These are phyloP conservation scores for Megatriorchis doriae DNA, from an alignment of 2,113 vertebrate genomes.

Conservation along the genomic window DNA sequence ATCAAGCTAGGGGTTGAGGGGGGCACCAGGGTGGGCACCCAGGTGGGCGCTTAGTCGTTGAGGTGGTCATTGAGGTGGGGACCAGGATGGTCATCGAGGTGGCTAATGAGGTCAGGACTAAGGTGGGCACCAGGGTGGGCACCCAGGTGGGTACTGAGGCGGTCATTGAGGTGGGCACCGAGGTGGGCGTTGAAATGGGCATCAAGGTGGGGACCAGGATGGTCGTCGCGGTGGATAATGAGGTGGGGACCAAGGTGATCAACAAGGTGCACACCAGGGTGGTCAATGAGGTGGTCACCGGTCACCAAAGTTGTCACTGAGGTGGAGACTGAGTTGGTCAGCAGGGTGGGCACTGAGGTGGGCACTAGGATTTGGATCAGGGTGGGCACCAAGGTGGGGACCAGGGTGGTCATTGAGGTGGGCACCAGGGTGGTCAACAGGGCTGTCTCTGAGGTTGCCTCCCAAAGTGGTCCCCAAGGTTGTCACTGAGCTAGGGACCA, in stretches of 20 bases:
- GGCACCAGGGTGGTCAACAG: background rate
- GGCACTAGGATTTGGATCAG: no score
- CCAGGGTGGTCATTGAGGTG: background rate
- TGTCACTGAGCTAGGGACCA: no score
- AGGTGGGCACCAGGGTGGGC: background rate
- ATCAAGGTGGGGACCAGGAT: background rate
- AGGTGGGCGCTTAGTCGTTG: no score
- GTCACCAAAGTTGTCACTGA: background rate
- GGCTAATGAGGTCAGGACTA: no score
- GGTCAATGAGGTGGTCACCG: background rate
- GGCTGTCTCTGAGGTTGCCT: no score
- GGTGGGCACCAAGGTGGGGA: no score
- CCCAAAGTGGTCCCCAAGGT: no score
- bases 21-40: background rate
- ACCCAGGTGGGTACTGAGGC: background rate
- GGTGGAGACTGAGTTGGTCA: background rate
- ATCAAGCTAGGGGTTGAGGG: fast-evolving
- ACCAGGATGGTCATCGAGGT: background rate
- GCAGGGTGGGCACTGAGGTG: background rate
- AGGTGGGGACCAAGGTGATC: no score
- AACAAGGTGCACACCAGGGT: no score
- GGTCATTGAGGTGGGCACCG: no score
- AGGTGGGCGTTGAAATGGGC: background rate
- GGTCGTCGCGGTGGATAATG: background rate
- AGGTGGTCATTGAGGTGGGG: background rate